Evolutionary conservation across 2,888 invertebrate species (phyloP).

Genomic region (Pherbina coryleti): DNA sequence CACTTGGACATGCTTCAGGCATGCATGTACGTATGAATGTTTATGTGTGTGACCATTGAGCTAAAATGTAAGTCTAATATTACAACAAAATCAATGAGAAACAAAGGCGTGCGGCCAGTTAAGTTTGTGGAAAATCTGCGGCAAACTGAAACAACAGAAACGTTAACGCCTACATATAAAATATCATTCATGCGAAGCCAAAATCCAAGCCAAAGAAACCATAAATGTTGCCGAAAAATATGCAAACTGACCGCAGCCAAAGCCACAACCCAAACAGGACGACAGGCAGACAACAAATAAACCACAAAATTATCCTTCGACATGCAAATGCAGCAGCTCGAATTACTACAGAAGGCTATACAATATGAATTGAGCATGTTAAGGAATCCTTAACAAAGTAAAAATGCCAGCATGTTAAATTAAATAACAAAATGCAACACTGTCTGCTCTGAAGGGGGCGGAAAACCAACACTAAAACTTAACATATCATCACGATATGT

Average conservation of each 20-base stretch:
- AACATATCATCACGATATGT: not conserved
- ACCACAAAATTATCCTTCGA: not conserved
- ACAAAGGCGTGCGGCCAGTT: not conserved
- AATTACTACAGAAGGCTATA: not conserved
- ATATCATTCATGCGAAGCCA: not conserved
- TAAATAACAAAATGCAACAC: not conserved
- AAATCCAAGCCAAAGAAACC: not conserved
- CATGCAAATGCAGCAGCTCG: constrained; percentile 2
- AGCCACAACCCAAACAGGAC: not conserved
- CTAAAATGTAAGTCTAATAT: no score
- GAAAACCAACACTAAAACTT: not conserved
- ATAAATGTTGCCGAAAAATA: constrained; percentile 12
- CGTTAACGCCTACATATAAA: constrained; percentile 23
- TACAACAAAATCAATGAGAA: no score
- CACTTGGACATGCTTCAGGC: not conserved
- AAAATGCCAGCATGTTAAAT: constrained; percentile 2
- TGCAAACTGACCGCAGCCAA: constrained; percentile 19
- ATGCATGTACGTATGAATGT: no score
- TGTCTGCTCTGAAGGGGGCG: not conserved
- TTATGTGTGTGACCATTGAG: no score
- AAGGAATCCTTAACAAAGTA: constrained; percentile 23
- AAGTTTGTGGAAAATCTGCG: not conserved
- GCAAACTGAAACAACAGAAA: constrained; percentile 2
- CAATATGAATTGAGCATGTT: not conserved
- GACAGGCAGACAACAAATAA: not conserved